Percentiles rank a stretch among this genome's conserved stretches.
Conservation (phyloP, 2,797 vertebrate species). For the Antennarius maculatus region DNA sequence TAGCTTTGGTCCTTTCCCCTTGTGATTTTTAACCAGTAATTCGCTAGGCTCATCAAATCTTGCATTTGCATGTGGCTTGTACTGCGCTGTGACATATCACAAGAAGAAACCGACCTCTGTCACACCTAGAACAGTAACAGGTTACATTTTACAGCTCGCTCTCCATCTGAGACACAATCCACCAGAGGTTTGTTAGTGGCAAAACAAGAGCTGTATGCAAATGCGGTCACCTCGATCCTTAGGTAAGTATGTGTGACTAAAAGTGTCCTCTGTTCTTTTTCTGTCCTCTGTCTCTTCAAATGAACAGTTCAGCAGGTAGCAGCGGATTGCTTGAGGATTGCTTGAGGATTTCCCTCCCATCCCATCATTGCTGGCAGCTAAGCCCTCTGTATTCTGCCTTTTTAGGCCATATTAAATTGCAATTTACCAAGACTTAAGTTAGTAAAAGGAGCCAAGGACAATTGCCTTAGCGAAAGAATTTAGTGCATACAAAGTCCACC, state of each 20-base stretch:
- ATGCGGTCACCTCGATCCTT: slow-evolving; percentile 69
- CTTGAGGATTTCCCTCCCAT: slow-evolving; percentile 67
- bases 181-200: slow-evolving; percentile 72
- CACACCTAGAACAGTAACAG: slow-evolving; percentile 53
- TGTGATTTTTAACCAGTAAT: slow-evolving; percentile 40
- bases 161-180: slow-evolving; percentile 50
- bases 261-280: slow-evolving; percentile 61
- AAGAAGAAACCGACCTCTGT: slow-evolving; percentile 57
- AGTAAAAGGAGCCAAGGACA: slow-evolving; percentile 72
- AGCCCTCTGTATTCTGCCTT: slow-evolving; percentile 74
- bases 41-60: slow-evolving; percentile 47
- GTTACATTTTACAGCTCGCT: slow-evolving; percentile 46
- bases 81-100: slow-evolving; percentile 30
- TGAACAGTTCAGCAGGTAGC: slow-evolving; percentile 61
- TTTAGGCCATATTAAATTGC: slow-evolving; percentile 68
- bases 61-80: slow-evolving; percentile 59
- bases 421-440: slow-evolving; percentile 70
- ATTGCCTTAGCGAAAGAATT: slow-evolving; percentile 63
- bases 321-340: slow-evolving; percentile 42
- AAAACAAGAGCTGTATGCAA: slow-evolving; percentile 67
- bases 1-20: slow-evolving; percentile 13
- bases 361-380: slow-evolving; percentile 54
- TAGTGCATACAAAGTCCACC: slow-evolving; percentile 55
- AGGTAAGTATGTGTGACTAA: slow-evolving; percentile 25
- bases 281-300: slow-evolving; percentile 59